Conservation (phyloP, 2,797 vertebrate genomes). For the Coluber constrictor region DNA sequence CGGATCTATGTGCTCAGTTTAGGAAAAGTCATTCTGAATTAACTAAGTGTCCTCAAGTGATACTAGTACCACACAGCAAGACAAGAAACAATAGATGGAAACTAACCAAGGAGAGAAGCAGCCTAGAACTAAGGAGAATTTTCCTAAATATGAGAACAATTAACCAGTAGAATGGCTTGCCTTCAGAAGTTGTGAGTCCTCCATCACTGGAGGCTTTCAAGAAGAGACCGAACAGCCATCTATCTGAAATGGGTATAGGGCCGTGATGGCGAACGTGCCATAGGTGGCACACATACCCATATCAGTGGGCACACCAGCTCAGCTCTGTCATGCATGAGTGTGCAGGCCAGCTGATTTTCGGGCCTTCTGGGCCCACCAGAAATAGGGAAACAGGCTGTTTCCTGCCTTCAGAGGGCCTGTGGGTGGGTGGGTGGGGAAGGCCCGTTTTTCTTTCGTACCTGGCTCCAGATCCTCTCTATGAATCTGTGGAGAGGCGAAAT, state of each 20-base stretch:
- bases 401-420: no score
- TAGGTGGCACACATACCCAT: no score
- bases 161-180: background rate
- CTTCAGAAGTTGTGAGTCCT: background rate
- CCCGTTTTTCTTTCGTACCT: no score
- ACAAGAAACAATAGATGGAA: background rate
- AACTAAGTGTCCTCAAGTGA: background rate
- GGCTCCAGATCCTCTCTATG: no score
- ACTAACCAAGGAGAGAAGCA: background rate
- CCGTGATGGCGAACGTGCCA: no score
- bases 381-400: no score
- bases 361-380: no score
- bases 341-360: no score
- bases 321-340: no score
- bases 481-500: no score
- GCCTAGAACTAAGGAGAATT: background rate
- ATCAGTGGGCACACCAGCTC: no score
- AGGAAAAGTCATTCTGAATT: background rate
- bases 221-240: background rate
- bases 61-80: background rate
- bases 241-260: background rate
- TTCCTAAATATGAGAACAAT: background rate
- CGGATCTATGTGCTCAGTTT: background rate
- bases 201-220: background rate
- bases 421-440: no score